Base-by-base conservation (phyloP, 1,140 invertebrate species). In the Dendroctonus valens region DNA sequence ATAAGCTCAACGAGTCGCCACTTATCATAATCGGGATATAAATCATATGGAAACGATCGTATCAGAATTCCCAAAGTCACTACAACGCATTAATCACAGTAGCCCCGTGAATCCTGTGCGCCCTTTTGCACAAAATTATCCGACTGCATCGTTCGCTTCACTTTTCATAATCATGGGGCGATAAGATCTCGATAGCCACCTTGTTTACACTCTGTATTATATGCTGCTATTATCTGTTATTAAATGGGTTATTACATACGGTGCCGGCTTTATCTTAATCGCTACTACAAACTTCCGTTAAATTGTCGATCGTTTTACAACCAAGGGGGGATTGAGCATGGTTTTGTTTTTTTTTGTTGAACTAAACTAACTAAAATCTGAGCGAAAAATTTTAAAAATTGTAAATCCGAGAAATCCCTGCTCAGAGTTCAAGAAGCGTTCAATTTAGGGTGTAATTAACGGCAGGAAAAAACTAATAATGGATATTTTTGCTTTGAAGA, bases 191-290 rank as follows among this genome's bases (percentile, higher is more conserved):
- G 52, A 59, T 59, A 50, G 49, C 41, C 38, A 53, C 59, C 65
- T 54, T 67, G 65, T 67, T 67, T 67, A 67, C 65, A 67, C 65
- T 52, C 49, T 67, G 59, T 62, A 67, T 67, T 67, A 67, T 67
- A 59, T 48, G 65, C 41, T 52, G 40, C 52, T 41, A 67, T 67
- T 67, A 67, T 62, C 14, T 62, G 65, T 67, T 67, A 67, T 67
- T 67, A 67, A 61, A 61, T 63, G 51, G 50, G 40, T 63, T 63
- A 63, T 63, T 63, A 63, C 60, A 63, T 63, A 60, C 48, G 41
- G 12, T 40, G 37, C 49, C 46, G 59, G n/a, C 7, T 48, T 67
- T 62, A 67, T 67, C 65, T 67, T 62, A 58, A 67, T 67, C 51
- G 57, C 42, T 51, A 51, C 11, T 48, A 60, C 46, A 60, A 60